Conservation (phyloP, 2,888 invertebrate genomes). For the Mythimna loreyi region DNA sequence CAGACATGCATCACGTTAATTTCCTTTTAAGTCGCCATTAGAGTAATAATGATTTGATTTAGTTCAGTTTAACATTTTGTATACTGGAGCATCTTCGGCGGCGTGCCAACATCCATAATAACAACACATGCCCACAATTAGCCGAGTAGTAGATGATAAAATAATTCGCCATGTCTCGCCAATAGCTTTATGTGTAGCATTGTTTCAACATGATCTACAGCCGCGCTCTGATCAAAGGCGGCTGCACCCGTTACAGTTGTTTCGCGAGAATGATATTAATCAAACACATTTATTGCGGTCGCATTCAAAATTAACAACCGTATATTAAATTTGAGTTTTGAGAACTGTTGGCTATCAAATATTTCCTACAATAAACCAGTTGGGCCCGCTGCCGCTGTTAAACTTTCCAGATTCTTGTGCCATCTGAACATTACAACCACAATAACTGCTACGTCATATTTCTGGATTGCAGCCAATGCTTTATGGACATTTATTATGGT, state of each 20-base stretch:
- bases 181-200: slow-evolving; percentile 72
- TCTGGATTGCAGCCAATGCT: slow-evolving; percentile 85
- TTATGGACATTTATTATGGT: slow-evolving; percentile 80
- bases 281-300: slow-evolving; percentile 88
- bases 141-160: slow-evolving; percentile 68
- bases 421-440: slow-evolving; percentile 73
- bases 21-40: slow-evolving; percentile 53
- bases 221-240: slow-evolving; percentile 82
- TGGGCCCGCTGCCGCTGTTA: slow-evolving; percentile 77
- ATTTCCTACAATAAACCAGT: slow-evolving; percentile 86
- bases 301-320: slow-evolving; percentile 84
- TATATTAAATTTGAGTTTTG: slow-evolving; percentile 85
- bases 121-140: slow-evolving; percentile 61
- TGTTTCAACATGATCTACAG: slow-evolving; percentile 81
- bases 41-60: slow-evolving; percentile 57
- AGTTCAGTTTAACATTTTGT: slow-evolving; percentile 56
- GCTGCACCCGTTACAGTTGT: slow-evolving; percentile 83
- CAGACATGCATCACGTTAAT: slow-evolving; percentile 44
- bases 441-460: slow-evolving; percentile 78
- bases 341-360: slow-evolving; percentile 88
- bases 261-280: slow-evolving; percentile 87
- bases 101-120: slow-evolving; percentile 62
- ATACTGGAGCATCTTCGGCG: slow-evolving; percentile 53
- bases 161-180: slow-evolving; percentile 75
- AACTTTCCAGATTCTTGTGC: slow-evolving; percentile 79